Evolutionary conservation across 2,797 vertebrate species (phyloP).

Genomic region (Spondyliosoma cantharus): DNA sequence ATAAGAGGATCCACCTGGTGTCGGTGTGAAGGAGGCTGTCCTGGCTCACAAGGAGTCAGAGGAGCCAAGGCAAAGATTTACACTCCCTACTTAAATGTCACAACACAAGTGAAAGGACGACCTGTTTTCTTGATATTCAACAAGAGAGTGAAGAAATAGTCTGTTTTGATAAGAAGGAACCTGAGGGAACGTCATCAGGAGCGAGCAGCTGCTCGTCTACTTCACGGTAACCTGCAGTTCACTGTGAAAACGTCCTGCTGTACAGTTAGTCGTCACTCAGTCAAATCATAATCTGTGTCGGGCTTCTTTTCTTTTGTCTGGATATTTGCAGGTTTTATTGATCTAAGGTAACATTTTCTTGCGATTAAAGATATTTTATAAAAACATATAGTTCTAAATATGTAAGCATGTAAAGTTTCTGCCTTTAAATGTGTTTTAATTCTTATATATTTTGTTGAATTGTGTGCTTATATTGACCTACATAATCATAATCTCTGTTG

Average conservation of each 20-base stretch:
- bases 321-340: neutral
- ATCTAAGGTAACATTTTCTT: neutral
- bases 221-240: slow-evolving; percentile 5
- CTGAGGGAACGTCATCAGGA: neutral
- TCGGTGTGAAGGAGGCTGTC: slow-evolving; percentile 49
- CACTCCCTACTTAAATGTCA: neutral
- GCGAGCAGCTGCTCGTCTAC: slow-evolving; percentile 5
- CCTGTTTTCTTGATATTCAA: neutral
- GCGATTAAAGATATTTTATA: too few relatives aligned
- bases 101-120: slow-evolving; percentile 17
- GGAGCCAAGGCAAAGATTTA: slow-evolving; percentile 27
- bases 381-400: too few relatives aligned
- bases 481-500: too few relatives aligned
- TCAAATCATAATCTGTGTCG: neutral
- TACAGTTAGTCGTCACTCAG: neutral
- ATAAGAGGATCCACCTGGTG: slow-evolving; percentile 69
- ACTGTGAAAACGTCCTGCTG: neutral
- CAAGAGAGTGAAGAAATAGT: neutral
- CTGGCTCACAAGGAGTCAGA: slow-evolving; percentile 26
- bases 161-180: neutral
- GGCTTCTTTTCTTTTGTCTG: neutral
- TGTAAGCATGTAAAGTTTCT: too few relatives aligned
- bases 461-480: too few relatives aligned
- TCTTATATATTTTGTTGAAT: too few relatives aligned
- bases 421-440: too few relatives aligned